Evolutionary conservation across 2,888 invertebrate genomes (phyloP).

Genomic region (Drosophila hawaiiensis): DNA sequence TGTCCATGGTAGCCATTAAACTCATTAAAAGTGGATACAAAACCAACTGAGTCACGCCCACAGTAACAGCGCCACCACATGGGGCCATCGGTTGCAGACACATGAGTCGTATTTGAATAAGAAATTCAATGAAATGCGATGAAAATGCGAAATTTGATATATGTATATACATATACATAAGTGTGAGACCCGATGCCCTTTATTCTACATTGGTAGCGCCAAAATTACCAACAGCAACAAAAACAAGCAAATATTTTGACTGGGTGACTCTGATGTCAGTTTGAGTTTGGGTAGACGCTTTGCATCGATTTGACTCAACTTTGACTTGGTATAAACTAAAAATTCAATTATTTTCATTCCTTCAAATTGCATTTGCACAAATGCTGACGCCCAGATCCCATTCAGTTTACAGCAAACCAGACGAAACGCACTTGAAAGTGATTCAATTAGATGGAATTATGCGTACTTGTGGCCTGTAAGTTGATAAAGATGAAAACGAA

Average conservation of each 20-base stretch:
- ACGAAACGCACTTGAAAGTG: conserved; percentile 43
- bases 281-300: background rate
- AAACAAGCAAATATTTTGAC: background rate
- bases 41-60: background rate
- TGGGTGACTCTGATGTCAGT: background rate
- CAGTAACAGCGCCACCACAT: conserved; percentile 7
- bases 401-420: background rate
- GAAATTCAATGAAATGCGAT: conserved; percentile 5
- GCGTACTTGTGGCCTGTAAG: conserved; percentile 26
- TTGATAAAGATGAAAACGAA: conserved; percentile 2
- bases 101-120: conserved; percentile 31
- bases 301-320: background rate
- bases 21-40: conserved; percentile 33
- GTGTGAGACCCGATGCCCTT: background rate
- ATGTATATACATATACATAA: background rate
- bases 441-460: conserved; percentile 42
- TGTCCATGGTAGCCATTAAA: conserved; percentile 26
- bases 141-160: conserved; percentile 29
- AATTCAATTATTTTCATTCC: conserved; percentile 35
- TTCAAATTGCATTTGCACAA: conserved; percentile 34
- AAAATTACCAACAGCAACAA: background rate
- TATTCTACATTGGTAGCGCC: background rate
- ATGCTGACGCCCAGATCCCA: conserved; percentile 1
- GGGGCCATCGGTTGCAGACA: conserved; percentile 37
- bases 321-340: conserved; percentile 16